Base-by-base conservation (phyloP, 2,797 vertebrate genomes). In the Scolopax rusticola region DNA sequence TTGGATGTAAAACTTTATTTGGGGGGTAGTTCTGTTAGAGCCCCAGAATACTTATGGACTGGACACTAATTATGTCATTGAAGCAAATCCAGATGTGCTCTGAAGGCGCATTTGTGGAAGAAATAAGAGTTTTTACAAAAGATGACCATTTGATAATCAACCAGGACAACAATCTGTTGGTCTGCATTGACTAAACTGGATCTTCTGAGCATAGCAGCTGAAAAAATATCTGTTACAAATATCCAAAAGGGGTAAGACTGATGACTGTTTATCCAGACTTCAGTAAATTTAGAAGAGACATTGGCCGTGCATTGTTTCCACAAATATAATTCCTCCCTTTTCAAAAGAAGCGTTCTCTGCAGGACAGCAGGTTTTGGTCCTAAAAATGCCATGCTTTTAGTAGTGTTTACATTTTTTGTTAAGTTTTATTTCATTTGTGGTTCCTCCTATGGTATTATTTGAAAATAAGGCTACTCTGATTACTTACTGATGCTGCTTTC, bases 401-500 rank as follows among this genome's bases (percentile, higher is more conserved):
- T 69, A 82, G 24, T 7, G 3, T 36, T 61, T 32, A 54, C 9
- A 3, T 4, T 2, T 77, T 73, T 78, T 70, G 9, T 2, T 50
- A 59, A 54, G 7, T 88, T 93, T 86, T 84, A 40, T 68, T 91
- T 90, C 21, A 3, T 83, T 64, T 80, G 11, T 81, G 25, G 17
- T 88, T 84, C 54, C 8, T 75, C 18, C 56, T 93, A 57, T 2
- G 15, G 15, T 76, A 21, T 43, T 63, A 47, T 57, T 81, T 90
- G 51, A 77, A 80, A 94, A 68, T 36, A 38, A 87, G 21, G 9
- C 41, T 87, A 36, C 41, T 63, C 30, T 77, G 45, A 77, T 40
- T 36, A 84, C 80, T 96, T 61, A 96, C 40, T 90, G 60, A 50
- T 64, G 33, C 25, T 94, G 17, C 41, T 87, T 38, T 79, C 59